These are phyloP conservation scores for Nysson spinosus DNA, from an alignment of 2,888 invertebrate genomes.

Conservation along the genomic window DNA sequence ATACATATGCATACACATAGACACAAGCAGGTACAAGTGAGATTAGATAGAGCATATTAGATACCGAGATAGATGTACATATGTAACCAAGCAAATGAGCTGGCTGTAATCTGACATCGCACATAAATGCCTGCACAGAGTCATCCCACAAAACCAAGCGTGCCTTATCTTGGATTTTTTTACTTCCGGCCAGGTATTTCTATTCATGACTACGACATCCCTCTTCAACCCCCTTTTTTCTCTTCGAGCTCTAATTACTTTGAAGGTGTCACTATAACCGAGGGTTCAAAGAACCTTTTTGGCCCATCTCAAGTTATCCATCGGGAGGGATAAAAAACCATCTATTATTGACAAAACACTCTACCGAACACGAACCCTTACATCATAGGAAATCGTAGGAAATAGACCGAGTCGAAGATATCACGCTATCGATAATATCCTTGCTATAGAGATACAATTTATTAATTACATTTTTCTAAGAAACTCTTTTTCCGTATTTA, in stretches of 20 bases:
- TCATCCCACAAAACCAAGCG: constrained; percentile 16
- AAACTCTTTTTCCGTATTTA: too few relatives aligned
- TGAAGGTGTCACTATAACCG: background rate
- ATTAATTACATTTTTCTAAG: too few relatives aligned
- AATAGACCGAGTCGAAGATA: too few relatives aligned
- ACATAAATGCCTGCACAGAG: constrained; percentile 5
- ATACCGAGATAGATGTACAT: background rate
- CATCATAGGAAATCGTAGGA: background rate
- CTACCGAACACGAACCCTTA: background rate
- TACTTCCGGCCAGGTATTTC: constrained; percentile 4
- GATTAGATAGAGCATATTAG: constrained; percentile 6
- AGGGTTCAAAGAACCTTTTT: constrained; percentile 1
- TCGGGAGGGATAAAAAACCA: background rate
- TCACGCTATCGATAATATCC: too few relatives aligned
- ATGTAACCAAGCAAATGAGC: constrained; percentile 43
- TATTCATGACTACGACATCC: background rate
- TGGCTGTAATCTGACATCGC: constrained; percentile 19
- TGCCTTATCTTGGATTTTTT: constrained; percentile 41
- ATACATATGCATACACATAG: too few relatives aligned
- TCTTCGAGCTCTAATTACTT: constrained; percentile 15
- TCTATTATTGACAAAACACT: constrained; percentile 8
- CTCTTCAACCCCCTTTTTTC: background rate
- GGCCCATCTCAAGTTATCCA: background rate
- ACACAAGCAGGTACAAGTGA: background rate
- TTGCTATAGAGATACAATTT: too few relatives aligned